Evolutionary conservation across 2,888 invertebrate species (phyloP).

Genomic region (Caenorhabditis plicata): DNA sequence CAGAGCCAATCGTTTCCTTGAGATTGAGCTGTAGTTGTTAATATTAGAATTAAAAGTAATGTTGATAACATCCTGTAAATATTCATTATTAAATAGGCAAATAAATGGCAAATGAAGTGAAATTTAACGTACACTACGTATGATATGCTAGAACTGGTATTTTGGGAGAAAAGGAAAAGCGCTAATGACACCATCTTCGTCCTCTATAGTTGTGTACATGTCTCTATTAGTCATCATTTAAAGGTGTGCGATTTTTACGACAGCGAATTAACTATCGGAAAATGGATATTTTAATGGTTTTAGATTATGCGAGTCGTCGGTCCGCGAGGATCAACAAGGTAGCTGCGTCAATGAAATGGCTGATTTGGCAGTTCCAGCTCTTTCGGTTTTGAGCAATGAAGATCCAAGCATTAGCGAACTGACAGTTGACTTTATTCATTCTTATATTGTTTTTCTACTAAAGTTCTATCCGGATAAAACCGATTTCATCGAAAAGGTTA

Average conservation of each 20-base stretch:
- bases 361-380: conserved; percentile 18
- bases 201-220: too few relatives aligned
- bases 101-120: neutral
- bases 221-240: too few relatives aligned
- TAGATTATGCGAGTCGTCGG: conserved; percentile 29
- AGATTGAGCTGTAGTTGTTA: neutral
- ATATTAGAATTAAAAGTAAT: too few relatives aligned
- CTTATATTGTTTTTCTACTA: conserved; percentile 23
- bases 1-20: conserved; percentile 27
- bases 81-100: too few relatives aligned
- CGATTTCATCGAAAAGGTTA: conserved; percentile 23
- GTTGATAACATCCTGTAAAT: too few relatives aligned
- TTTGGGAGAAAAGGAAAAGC: conserved; percentile 8
- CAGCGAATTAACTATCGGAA: too few relatives aligned
- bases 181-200: too few relatives aligned
- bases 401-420: conserved; percentile 37
- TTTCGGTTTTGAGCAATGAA: conserved; percentile 33
- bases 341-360: conserved; percentile 30
- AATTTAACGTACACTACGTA: conserved; percentile 5
- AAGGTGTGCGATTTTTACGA: too few relatives aligned
- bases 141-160: conserved; percentile 16
- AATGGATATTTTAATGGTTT: conserved; percentile 1
- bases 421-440: conserved; percentile 29
- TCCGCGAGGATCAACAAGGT: conserved; percentile 29
- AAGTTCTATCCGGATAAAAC: conserved; percentile 17